Evolutionary conservation across 2,888 invertebrate species (phyloP).

Genomic region (Agonopterix subpropinquella): DNA sequence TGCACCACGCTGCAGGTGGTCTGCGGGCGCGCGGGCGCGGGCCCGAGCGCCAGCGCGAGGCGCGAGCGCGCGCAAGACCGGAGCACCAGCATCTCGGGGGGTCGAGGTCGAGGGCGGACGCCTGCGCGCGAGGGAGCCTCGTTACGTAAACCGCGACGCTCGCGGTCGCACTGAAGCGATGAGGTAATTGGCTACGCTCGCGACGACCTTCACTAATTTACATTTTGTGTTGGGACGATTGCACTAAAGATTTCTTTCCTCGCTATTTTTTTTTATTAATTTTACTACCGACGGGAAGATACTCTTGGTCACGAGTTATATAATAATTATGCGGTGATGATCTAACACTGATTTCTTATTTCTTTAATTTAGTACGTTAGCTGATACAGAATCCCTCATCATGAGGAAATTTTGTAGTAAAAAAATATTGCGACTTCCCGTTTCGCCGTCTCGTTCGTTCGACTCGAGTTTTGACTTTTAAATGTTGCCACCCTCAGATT

Average conservation of each 20-base stretch:
- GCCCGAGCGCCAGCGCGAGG: conserved; percentile 79
- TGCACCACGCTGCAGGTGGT: conserved; percentile 78
- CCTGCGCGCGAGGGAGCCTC: conserved; percentile 5
- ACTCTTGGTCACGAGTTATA: too few species aligned
- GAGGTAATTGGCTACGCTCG: conserved; percentile 24
- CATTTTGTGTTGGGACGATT: conserved; percentile 63
- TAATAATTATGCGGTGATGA: too few species aligned
- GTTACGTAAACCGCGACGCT: conserved; percentile 32
- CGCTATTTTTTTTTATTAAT: neutral
- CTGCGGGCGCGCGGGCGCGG: conserved; percentile 78
- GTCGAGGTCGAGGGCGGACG: neutral
- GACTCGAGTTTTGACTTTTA: too few species aligned
- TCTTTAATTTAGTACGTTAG: too few species aligned
- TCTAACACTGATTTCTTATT: too few species aligned
- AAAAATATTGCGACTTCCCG: too few species aligned
- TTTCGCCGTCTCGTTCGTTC: too few species aligned
- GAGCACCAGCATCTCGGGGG: conserved; percentile 29
- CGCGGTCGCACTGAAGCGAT: conserved; percentile 1
- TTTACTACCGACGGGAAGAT: neutral
- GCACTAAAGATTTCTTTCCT: conserved; percentile 5
- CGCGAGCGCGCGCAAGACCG: conserved; percentile 54
- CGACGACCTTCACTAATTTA: conserved; percentile 50
- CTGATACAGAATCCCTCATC: too few species aligned
- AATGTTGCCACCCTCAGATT: too few species aligned
- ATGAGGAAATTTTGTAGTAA: too few species aligned